A percentile compares a stretch with the other conserved stretches of the same genome.
These are phyloP conservation scores for Stegana nigrithorax DNA, from an alignment of 2,888 invertebrate genomes.

Conservation along the genomic window DNA sequence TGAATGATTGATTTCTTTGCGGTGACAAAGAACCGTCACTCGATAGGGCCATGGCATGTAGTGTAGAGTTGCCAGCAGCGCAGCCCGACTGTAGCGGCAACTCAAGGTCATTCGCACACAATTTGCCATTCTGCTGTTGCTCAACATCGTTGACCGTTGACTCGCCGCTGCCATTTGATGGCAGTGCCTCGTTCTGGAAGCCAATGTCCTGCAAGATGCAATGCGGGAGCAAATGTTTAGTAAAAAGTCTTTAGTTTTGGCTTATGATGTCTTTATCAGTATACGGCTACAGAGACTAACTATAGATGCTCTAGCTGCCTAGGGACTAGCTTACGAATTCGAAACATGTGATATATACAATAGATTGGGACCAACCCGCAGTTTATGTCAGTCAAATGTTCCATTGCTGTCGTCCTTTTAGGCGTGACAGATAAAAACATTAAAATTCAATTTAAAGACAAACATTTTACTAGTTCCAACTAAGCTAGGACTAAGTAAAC, in stretches of 20 bases:
- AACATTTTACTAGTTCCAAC: background rate
- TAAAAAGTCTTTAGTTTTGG: background rate
- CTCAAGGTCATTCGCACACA: slow-evolving; percentile 44
- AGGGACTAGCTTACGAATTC: background rate
- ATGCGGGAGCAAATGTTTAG: background rate
- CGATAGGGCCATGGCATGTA: slow-evolving; percentile 48
- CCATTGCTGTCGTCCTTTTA: slow-evolving; percentile 7
- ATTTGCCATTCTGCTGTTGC: slow-evolving; percentile 28
- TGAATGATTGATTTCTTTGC: slow-evolving; percentile 76
- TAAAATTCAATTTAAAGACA: background rate
- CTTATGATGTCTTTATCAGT: no score
- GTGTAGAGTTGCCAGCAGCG: slow-evolving; percentile 31
- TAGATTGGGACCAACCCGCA: slow-evolving; percentile 10
- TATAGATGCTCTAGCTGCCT: background rate
- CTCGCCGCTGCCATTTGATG: slow-evolving; percentile 80
- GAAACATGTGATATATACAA: background rate
- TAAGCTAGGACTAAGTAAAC: background rate
- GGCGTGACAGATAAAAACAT: slow-evolving; percentile 6
- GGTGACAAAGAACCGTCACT: slow-evolving; percentile 71
- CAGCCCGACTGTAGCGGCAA: slow-evolving; percentile 42
- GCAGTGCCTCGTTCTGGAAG: slow-evolving; percentile 80
- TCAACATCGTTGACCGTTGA: slow-evolving; percentile 73
- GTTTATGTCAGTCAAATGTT: background rate
- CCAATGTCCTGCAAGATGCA: slow-evolving; percentile 74
- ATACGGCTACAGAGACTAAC: no score